Percentiles rank a stretch among this genome's conserved stretches.
phyloP scores from a whole-genome alignment of 2,888 invertebrate genomes.

The Andrena fulva region DNA sequence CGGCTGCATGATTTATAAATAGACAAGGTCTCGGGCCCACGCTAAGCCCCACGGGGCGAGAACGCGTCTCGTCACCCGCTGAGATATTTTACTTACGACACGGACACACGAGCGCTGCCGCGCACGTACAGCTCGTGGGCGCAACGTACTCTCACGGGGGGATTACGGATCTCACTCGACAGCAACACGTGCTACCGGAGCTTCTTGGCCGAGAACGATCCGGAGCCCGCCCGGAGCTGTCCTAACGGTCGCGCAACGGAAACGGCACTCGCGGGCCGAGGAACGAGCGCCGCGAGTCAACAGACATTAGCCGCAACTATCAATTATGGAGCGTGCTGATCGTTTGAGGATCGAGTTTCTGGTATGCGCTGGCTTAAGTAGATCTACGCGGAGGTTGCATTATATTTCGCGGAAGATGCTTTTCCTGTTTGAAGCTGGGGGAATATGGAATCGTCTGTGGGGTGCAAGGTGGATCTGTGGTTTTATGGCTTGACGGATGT shows the following conservation, averaged over 20 bases:
- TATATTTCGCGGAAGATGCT: too few species aligned
- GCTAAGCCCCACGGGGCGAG: slow-evolving; percentile 75
- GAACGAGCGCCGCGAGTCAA: background rate
- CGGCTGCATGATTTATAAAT: slow-evolving; percentile 78
- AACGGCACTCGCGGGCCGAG: slow-evolving; percentile 23
- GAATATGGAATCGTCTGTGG: too few species aligned
- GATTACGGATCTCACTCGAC: slow-evolving; percentile 24
- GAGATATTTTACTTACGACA: slow-evolving; percentile 62
- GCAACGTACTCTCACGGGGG: slow-evolving; percentile 21
- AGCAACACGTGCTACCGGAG: slow-evolving; percentile 45
- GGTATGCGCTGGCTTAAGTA: background rate
- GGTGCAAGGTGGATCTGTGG: too few species aligned
- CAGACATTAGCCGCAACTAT: background rate
- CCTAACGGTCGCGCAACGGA: slow-evolving; percentile 18
- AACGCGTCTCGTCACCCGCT: slow-evolving; percentile 68
- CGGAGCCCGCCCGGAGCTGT: slow-evolving; percentile 10
- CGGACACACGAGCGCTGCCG: background rate
- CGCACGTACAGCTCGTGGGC: slow-evolving; percentile 4
- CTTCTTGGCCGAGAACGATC: slow-evolving; percentile 17
- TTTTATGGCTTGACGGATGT: too few species aligned
- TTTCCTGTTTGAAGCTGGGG: too few species aligned
- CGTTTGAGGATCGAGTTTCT: slow-evolving; percentile 1
- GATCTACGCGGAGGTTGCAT: background rate
- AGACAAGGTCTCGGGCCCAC: slow-evolving; percentile 79
- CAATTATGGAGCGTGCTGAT: slow-evolving; percentile 4